Evolutionary conservation across 1,140 invertebrate genomes (phyloP), one percentile per base, ranked within the genome.

Genomic region (Metaphire vulgaris): DNA sequence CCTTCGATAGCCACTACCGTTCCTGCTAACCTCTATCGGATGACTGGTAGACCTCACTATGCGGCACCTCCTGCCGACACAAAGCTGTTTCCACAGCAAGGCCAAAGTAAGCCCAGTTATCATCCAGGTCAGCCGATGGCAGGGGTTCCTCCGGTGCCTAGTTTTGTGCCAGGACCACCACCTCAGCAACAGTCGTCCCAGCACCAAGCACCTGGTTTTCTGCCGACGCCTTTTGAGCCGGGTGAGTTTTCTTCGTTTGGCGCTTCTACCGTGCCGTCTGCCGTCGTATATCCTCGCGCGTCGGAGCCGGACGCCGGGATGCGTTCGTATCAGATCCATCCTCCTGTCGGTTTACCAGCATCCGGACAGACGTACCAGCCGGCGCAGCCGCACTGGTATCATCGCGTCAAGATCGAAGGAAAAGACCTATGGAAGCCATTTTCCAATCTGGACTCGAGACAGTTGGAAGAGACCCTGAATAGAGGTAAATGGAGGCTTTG

Each of bases 361-460:
- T 2, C 2, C 14, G 26, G 33, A 26, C 31, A 14, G 15, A 41
- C 29, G 33, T 93, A 92, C 82, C 84, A 88, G 74, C 90, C 92
- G 0, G 91, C 94, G 1, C 89, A 91, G 71, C 89, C 91, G 79
- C 94, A 97, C 86, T 98, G 95, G 95, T 97, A 96, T 84, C 94
- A 91, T 82, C 89, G 90, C 33, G 91, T 91, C 34, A 90, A 90
- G 65, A 83, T 90, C 6, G 92, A 93, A 80, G 89, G 87, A 12
- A 91, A 91, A 82, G 88, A 88, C 2, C 81, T 91, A 28, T 98
- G 95, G 95, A 85, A 89, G 69, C 93, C 94, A 14, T 96, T 97
- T 83, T 93, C 92, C 12, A 89, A 91, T 81, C 86, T 89, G 0
- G 95, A 97, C 83, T 95, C 93, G 41, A 85, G 90, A 0, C 88